A percentile compares a stretch with the other conserved stretches of the same genome.
These are phyloP conservation scores for Petrosia ficiformis DNA, from an alignment of 37 sponge, comb jelly and placozoan species.

Conservation along the genomic window DNA sequence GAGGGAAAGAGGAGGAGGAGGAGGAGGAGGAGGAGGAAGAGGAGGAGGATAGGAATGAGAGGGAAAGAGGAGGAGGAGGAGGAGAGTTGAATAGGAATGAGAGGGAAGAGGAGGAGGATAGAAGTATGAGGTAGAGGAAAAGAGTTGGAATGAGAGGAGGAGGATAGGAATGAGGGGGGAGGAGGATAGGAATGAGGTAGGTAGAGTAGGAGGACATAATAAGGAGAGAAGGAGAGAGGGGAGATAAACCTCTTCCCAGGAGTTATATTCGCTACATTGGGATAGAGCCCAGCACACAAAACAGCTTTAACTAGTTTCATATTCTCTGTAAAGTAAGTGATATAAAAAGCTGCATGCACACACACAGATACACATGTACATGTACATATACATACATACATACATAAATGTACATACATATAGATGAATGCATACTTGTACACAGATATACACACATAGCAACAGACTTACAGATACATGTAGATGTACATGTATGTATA, in stretches of 20 bases:
- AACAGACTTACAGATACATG: not conserved
- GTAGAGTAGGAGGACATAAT: not conserved
- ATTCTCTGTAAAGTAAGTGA: slow-evolving; percentile 29
- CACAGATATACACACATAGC: not conserved
- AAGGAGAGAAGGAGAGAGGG: not conserved
- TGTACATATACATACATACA: too few species aligned
- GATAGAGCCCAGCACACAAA: slow-evolving; percentile 83
- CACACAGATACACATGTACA: too few species aligned
- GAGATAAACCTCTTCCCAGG: slow-evolving; percentile 6
- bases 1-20: too few species aligned
- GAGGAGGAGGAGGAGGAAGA: not conserved
- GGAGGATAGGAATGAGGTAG: not conserved
- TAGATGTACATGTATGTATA: too few species aligned
- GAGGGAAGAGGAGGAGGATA: too few species aligned
- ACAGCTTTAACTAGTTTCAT: slow-evolving; percentile 71
- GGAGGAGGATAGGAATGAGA: not conserved
- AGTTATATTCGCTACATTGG: slow-evolving; percentile 71
- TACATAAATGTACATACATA: too few species aligned
- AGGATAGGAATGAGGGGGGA: not conserved
- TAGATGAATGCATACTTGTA: too few species aligned
- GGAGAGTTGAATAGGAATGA: not conserved
- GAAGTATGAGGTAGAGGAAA: too few species aligned
- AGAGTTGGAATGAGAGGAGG: not conserved
- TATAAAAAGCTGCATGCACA: not conserved
- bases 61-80: too few species aligned